phyloP scores from a whole-genome alignment of 2,113 vertebrate species.

The Hemiprocne comata region DNA sequence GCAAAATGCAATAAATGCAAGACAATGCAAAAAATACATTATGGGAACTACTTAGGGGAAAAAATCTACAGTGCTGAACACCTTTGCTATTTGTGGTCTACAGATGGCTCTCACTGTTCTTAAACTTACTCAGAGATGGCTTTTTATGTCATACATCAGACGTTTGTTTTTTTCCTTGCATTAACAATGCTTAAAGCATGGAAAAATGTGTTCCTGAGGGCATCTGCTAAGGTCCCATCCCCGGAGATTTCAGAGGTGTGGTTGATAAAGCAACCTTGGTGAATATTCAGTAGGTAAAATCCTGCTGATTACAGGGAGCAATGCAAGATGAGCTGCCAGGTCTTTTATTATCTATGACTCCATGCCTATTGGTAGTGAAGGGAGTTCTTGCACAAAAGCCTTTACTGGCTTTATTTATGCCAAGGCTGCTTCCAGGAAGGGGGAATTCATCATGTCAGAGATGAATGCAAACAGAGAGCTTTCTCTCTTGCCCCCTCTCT shows the following conservation, averaged over 20 bases:
- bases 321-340: constrained; percentile 24
- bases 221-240: constrained; percentile 15
- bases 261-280: constrained; percentile 12
- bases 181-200: not conserved
- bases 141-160: not conserved
- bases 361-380: constrained; percentile 20
- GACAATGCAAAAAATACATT: not conserved
- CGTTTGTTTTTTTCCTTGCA: not conserved
- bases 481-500: constrained; percentile 12
- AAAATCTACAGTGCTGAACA: not conserved
- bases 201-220: constrained; percentile 14
- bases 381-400: constrained; percentile 39
- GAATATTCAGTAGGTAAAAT: constrained; percentile 47
- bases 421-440: constrained; percentile 53
- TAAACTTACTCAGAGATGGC: not conserved
- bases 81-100: constrained; percentile 21
- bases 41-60: not conserved
- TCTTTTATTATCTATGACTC: constrained; percentile 48
- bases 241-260: not conserved
- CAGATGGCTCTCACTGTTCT: constrained; percentile 24
- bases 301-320: constrained; percentile 32
- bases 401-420: constrained; percentile 55
- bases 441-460: constrained; percentile 47
- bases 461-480: constrained; percentile 43
- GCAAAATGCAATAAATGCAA: not conserved